Evolutionary conservation across 2,113 vertebrate genomes (phyloP), one percentile per base, ranked within the genome.

Genomic region (Calyptomena viridis): DNA sequence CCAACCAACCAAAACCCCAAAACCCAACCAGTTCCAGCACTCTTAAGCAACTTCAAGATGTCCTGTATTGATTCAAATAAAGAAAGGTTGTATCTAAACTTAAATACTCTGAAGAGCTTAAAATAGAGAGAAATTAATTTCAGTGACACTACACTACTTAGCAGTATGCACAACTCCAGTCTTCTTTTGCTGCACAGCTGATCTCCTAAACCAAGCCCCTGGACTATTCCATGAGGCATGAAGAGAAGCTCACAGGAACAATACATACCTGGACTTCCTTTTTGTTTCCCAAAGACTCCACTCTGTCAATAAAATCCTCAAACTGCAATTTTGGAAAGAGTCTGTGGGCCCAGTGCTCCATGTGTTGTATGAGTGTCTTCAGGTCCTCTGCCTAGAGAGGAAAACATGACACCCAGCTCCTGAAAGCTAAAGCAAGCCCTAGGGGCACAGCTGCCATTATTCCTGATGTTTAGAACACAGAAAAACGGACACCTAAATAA

Each of bases 261-360:
- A 67, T 8, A 31, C 97, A 5, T 96, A 99, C 99, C 98, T 99
- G 99, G 80, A 99, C 99, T 84, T 99, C 99, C 90, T 99, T 99
- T 96, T 99, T 99, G 96, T 79, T 96, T 87, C 99, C 99, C 27
- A 99, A 95, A 75, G 96, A 90, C 93, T 99, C 99, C 11, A 99
- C 97, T 95, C 90, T 98, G 73, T 99, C 98, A 7, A 99, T 98
- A 71, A 99, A 99, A 80, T 99, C 99, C 72, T 99, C 99, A 97
- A 99, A 99, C 56, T 98, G 99, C 77, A 99, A 95, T 87, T 99
- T 99, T 30, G 99, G 99, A 95, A 98, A 99, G 8, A 99, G 93
- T 23, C 99, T 97, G 90, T 99, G 99, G 39, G 99, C 99, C 99
- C 99, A 99, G 96, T 99, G 99, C 96, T 99, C 99, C 99, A 99